Evolutionary conservation across 2,888 invertebrate species (phyloP).

Genomic region (Lymantria monacha): DNA sequence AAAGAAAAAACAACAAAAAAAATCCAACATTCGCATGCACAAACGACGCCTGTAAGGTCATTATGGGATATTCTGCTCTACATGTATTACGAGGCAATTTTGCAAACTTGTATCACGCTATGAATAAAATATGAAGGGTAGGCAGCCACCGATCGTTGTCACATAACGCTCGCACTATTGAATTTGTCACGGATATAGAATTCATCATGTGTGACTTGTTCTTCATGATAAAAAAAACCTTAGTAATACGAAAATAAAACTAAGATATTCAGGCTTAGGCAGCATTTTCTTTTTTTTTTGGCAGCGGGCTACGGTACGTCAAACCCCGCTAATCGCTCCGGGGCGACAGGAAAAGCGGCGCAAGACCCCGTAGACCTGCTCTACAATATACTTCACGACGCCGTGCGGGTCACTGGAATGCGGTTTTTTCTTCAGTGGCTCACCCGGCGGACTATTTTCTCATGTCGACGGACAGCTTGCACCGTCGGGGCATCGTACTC

Average conservation of each 20-base stretch:
- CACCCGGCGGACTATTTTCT: too few species aligned
- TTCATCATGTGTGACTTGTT: neutral
- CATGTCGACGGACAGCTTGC: too few species aligned
- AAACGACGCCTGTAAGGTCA: conserved; percentile 6
- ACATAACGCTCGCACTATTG: conserved; percentile 16
- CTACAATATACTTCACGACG: too few species aligned
- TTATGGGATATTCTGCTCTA: conserved; percentile 13
- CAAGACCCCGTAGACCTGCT: too few species aligned
- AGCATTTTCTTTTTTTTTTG: neutral
- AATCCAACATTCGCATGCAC: conserved; percentile 7
- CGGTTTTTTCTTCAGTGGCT: too few species aligned
- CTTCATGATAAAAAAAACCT: neutral
- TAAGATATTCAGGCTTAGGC: too few species aligned
- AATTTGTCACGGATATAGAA: conserved; percentile 12
- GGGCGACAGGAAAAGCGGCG: too few species aligned
- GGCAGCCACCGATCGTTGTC: conserved; percentile 14
- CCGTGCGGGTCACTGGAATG: too few species aligned
- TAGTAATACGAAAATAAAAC: neutral
- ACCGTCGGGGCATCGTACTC: too few species aligned
- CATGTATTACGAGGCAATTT: conserved; percentile 17
- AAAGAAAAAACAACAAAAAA: neutral
- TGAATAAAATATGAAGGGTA: conserved; percentile 36
- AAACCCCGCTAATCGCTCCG: too few species aligned
- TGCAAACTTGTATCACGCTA: conserved; percentile 24
- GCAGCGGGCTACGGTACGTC: too few species aligned